Percentiles rank a stretch among this genome's conserved stretches.
These are phyloP conservation scores for Cerceris rybyensis DNA, from an alignment of 2,888 invertebrate genomes.

Conservation along the genomic window DNA sequence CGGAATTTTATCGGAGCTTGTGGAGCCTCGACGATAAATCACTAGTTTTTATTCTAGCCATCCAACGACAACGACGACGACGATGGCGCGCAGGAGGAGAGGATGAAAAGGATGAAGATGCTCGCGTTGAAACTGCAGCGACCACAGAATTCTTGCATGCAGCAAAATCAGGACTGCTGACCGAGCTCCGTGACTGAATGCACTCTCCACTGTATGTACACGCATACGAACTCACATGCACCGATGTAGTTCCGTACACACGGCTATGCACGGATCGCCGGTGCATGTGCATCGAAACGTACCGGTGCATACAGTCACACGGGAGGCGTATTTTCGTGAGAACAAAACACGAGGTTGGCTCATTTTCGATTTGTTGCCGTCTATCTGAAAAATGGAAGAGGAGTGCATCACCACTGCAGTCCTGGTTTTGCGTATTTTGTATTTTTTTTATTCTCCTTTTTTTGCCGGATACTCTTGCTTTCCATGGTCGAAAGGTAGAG, in stretches of 20 bases:
- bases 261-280: constrained; percentile 4
- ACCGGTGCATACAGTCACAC: neutral
- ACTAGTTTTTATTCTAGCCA: constrained; percentile 70
- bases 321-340: constrained; percentile 14
- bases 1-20: constrained; percentile 69
- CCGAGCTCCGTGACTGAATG: constrained; percentile 67
- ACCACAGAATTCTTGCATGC: constrained; percentile 71
- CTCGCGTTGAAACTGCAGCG: constrained; percentile 69
- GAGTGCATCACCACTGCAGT: constrained; percentile 13
- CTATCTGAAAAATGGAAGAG: constrained; percentile 54
- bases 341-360: constrained; percentile 41
- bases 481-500: constrained; percentile 24
- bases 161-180: constrained; percentile 70
- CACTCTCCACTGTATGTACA: constrained; percentile 39
- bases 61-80: constrained; percentile 46
- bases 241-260: neutral
- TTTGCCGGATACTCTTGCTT: constrained; percentile 25
- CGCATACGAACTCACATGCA: constrained; percentile 1
- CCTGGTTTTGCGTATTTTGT: constrained; percentile 5
- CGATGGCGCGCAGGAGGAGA: constrained; percentile 30
- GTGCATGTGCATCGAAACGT: neutral
- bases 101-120: constrained; percentile 63
- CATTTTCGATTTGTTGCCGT: constrained; percentile 59
- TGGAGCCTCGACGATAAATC: constrained; percentile 65
- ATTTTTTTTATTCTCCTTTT: constrained; percentile 1